Conservation (phyloP, 2,113 vertebrate genomes). For the Ranitomeya variabilis region DNA sequence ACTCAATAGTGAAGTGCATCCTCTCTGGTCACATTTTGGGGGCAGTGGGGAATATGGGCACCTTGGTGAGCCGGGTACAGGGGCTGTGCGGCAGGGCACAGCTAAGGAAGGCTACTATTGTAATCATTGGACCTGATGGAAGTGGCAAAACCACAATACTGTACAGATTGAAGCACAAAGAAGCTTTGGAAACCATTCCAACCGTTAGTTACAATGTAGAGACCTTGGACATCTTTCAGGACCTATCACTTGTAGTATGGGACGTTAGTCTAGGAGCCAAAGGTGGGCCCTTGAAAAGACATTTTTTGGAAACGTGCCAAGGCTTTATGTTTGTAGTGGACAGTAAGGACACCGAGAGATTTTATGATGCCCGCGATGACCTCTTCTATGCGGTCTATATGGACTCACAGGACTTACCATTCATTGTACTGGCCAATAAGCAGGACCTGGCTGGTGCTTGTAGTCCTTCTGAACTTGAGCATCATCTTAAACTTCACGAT, state of each 20-base stretch:
- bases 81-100: not conserved
- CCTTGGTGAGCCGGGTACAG: not conserved
- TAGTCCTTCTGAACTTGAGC: not conserved
- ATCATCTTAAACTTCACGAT: not conserved
- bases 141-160: constrained; percentile 37
- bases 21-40: not conserved
- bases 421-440: constrained; percentile 37
- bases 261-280: not conserved
- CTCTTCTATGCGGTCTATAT: not conserved
- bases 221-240: not conserved
- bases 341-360: not conserved
- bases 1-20: not conserved
- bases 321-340: constrained; percentile 36
- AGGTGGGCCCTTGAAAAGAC: not conserved
- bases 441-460: constrained; percentile 24
- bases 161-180: constrained; percentile 19
- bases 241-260: not conserved
- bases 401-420: not conserved
- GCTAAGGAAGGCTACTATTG: not conserved
- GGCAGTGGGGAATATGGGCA: not conserved
- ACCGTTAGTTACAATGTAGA: not conserved
- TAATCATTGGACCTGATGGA: constrained; percentile 5
- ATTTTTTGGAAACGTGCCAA: not conserved
- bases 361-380: not conserved
- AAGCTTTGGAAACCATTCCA: not conserved